These are phyloP conservation scores for Trisateles emortualis DNA, from an alignment of 2,888 invertebrate genomes.

Conservation along the genomic window DNA sequence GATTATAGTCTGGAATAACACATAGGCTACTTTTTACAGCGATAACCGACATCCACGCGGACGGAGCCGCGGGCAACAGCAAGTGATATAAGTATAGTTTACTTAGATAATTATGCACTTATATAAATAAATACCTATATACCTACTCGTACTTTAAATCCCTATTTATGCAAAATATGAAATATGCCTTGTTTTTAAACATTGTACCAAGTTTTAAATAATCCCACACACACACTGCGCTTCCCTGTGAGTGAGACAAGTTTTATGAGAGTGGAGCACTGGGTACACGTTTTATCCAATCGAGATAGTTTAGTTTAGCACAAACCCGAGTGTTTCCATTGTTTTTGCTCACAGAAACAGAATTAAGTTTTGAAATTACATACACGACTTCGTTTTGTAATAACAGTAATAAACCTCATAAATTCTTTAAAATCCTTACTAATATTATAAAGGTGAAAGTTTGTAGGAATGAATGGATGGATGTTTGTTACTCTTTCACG, in stretches of 20 bases:
- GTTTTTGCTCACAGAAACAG: conserved; percentile 4
- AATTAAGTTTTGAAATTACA: conserved; percentile 9
- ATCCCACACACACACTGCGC: not conserved
- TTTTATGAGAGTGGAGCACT: conserved; percentile 4
- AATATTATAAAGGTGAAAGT: too few relatives aligned
- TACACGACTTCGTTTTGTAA: conserved; percentile 4
- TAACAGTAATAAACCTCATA: conserved; percentile 8
- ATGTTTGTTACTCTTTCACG: too few relatives aligned
- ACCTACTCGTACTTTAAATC: not conserved
- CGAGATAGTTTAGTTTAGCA: conserved; percentile 9
- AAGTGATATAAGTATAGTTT: too few relatives aligned
- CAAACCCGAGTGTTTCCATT: conserved; percentile 4
- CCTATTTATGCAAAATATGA: too few relatives aligned
- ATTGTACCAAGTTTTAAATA: not conserved
- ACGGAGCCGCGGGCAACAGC: too few relatives aligned
- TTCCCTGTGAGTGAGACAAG: not conserved
- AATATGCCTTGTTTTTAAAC: not conserved
- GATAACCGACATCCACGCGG: too few relatives aligned
- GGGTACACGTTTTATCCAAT: conserved; percentile 1
- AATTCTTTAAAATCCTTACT: conserved; percentile 1
- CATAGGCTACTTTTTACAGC: too few relatives aligned
- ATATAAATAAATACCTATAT: not conserved
- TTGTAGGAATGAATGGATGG: too few relatives aligned
- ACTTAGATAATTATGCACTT: too few relatives aligned
- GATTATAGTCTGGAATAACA: too few relatives aligned